Conservation (phyloP, 2,113 vertebrate genomes). For the Upupa epops region DNA sequence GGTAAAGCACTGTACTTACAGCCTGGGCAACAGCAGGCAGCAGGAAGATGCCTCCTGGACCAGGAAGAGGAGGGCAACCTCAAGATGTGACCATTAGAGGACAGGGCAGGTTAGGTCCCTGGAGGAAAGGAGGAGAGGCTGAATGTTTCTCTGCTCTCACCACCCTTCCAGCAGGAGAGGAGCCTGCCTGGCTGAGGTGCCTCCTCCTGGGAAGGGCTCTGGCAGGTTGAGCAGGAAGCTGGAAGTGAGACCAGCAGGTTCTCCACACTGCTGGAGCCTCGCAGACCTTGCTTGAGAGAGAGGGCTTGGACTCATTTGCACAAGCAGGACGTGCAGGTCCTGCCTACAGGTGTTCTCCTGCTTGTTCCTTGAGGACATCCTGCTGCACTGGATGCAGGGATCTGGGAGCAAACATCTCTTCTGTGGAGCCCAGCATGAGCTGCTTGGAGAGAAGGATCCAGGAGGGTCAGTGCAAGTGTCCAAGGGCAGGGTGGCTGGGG, state of each 20-base stretch:
- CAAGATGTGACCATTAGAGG: not conserved
- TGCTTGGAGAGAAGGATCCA: not conserved
- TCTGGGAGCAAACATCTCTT: not conserved
- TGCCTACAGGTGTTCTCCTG: not conserved
- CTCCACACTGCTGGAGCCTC: not conserved
- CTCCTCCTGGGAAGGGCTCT: not conserved
- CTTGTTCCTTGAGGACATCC: not conserved
- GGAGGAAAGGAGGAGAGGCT: not conserved
- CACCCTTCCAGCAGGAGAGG: not conserved
- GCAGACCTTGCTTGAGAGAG: not conserved
- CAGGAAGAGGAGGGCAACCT: not conserved
- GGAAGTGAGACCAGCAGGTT: conserved; percentile 1
- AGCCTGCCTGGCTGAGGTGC: not conserved
- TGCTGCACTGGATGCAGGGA: not conserved
- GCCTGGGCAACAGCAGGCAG: not conserved
- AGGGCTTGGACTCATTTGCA: not conserved
- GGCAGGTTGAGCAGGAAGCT: conserved; percentile 3
- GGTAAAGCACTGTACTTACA: not conserved
- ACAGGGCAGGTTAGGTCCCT: not conserved
- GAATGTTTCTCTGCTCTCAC: not conserved
- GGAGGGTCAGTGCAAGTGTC: too few relatives aligned
- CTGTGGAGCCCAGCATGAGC: not conserved
- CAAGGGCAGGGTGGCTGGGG: too few relatives aligned
- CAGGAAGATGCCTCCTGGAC: not conserved
- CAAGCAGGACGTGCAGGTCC: not conserved